phyloP scores from a whole-genome alignment of 2,113 vertebrate genomes.

The Pan troglodytes region NHGRI_mPanTro3-v2.1_pri NC_072403.2:176830501-176831000 shows the following conservation, averaged over 20 bases:
- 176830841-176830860: no score
- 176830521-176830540: neutral
- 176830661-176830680: no score
- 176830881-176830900: neutral
- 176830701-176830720: rapidly evolving
- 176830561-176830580: rapidly evolving
- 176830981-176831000: rapidly evolving
- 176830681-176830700: neutral
- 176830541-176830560: no score
- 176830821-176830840: no score
- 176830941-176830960: rapidly evolving
- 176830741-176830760: rapidly evolving
- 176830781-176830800: rapidly evolving
- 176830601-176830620: rapidly evolving
- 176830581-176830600: rapidly evolving
- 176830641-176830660: neutral
- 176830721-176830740: no score
- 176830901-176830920: neutral
- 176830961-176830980: neutral
- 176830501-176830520: rapidly evolving
- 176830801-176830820: neutral
- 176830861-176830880: neutral
- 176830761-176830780: no score
- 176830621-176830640: rapidly evolving
- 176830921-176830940: neutral